A percentile compares a stretch with the other conserved stretches of the same genome.
Evolutionary conservation across 2,797 vertebrate species (phyloP).

Genomic region (Aythya fuligula): DNA sequence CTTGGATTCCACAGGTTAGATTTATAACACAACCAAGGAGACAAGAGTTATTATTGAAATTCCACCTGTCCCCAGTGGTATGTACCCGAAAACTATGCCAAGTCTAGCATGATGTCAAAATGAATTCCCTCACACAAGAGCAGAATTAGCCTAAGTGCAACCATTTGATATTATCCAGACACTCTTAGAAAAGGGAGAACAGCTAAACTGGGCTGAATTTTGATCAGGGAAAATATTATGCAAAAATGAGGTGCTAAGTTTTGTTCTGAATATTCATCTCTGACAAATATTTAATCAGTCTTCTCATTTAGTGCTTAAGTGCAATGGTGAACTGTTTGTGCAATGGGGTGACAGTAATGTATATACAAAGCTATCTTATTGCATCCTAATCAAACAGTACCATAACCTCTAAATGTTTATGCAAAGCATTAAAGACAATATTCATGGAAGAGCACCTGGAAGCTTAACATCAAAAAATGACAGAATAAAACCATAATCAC

Average conservation of each 20-base stretch:
- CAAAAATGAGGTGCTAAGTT: not conserved
- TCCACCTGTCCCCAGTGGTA: slow-evolving; percentile 44
- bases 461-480: not conserved
- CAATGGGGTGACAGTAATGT: not conserved
- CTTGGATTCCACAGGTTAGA: not conserved
- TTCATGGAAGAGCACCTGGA: not conserved
- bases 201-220: slow-evolving; percentile 21
- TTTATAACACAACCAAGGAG: slow-evolving; percentile 20
- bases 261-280: not conserved
- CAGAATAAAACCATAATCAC: not conserved
- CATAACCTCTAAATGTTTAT: not conserved
- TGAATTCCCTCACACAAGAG: slow-evolving; percentile 16
- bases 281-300: not conserved
- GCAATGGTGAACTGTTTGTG: not conserved
- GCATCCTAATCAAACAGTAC: not conserved
- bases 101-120: slow-evolving; percentile 39
- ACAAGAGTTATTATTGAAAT: slow-evolving; percentile 45
- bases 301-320: not conserved
- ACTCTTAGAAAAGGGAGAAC: not conserved
- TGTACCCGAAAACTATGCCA: slow-evolving; percentile 10
- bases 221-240: not conserved
- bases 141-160: slow-evolving; percentile 9
- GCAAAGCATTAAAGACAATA: not conserved
- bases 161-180: slow-evolving; percentile 37
- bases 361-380: not conserved